Base-by-base conservation (phyloP, 1,140 invertebrate genomes). In the Eriosoma lanigerum region DNA sequence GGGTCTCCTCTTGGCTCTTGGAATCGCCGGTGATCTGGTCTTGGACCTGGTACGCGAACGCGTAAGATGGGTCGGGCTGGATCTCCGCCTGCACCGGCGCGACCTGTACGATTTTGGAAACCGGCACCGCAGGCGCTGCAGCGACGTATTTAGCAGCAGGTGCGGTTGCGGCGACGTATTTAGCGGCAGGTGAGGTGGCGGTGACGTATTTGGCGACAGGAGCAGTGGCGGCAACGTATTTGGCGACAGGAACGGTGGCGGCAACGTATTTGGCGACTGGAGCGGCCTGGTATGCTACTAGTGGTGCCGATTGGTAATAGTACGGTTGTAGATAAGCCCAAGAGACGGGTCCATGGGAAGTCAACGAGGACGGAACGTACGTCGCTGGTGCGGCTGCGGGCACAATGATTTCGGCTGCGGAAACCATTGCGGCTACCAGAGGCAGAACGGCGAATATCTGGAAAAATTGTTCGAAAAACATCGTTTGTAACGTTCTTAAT, bases 1-100 rank as follows among this genome's bases (percentile, higher is more conserved):
- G 85, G 21, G 88, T 87, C 84, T 90, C 90, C 81, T 88, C 84
- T 19, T 89, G 88, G 83, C 88, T 88, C 84, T 92, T 91, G 78
- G 89, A 90, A 85, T 92, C 91, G 60, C 92, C 91, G 48, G 90
- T 93, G 76, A 88, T 85, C 0, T 89, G 89, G 84, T 93, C 92
- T 15, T 89, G 88, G 2, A 93, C 90, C 52, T 90, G 90, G 85
- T 93, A 93, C 26, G 90, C 89, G 86, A 90, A 92, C 84, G 88
- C 90, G 85, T 93, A 93, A 58, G 90, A 89, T 4, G 91, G 92
- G 86, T 92, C 89, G 64, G 84, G 83, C 46, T 82, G 72, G 15
- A 38, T 21, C 12, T 80, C 75, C 8, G 78, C 80, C 3, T 82
- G 70, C 24, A 80, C 72, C 19, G 81, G 70, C 4, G 72, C 60